A percentile compares a stretch with the other conserved stretches of the same genome.
Evolutionary conservation across 2,113 vertebrate genomes (phyloP).

Genomic region (Fukomys damarensis): DNA sequence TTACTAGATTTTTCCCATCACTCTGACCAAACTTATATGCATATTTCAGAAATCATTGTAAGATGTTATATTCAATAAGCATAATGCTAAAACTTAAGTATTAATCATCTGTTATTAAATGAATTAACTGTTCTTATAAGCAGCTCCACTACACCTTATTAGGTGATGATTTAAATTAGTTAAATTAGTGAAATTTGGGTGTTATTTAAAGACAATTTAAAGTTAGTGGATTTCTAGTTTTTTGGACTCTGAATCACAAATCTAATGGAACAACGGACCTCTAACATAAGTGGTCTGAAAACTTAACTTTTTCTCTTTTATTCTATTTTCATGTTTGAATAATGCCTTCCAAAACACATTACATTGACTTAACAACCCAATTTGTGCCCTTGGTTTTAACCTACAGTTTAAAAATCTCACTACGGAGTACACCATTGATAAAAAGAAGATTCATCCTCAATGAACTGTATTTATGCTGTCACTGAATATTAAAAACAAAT

Average conservation of each 20-base stretch:
- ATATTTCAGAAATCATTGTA: not conserved
- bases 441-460: constrained; percentile 19
- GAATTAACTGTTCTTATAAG: not conserved
- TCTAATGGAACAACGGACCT: not conserved
- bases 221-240: not conserved
- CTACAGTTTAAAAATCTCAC: not conserved
- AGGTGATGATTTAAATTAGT: constrained; percentile 40
- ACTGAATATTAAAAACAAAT: not conserved
- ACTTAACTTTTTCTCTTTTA: not conserved
- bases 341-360: not conserved
- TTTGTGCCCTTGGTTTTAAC: not conserved
- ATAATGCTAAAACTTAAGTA: not conserved
- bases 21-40: not conserved
- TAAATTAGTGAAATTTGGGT: constrained; percentile 37
- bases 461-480: not conserved
- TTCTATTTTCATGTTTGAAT: not conserved
- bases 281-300: not conserved
- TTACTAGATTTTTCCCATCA: not conserved
- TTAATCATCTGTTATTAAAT: constrained; percentile 24
- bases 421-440: not conserved
- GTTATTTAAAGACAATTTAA: not conserved
- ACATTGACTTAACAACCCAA: not conserved
- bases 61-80: not conserved
- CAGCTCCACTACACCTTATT: not conserved
- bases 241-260: not conserved